These are phyloP conservation scores for Acromyrmex heyeri DNA, from an alignment of 1,140 invertebrate species.

Conservation along the genomic window DNA sequence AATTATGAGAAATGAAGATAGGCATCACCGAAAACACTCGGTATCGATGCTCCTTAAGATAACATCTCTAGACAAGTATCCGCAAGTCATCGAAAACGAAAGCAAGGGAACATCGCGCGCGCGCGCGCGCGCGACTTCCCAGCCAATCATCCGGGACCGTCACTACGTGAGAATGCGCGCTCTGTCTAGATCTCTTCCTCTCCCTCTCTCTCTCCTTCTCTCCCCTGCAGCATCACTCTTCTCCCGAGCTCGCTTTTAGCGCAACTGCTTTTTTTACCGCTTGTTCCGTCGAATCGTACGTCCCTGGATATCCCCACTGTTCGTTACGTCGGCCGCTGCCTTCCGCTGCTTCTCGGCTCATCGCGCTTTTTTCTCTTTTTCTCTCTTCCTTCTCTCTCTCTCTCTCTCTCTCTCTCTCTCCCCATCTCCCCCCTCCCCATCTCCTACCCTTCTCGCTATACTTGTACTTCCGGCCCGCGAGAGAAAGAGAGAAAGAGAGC, in stretches of 20 bases:
- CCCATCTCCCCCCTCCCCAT: conserved; percentile 4
- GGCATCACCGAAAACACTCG: not conserved
- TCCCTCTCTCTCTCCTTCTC: conserved; percentile 11
- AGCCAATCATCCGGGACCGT: conserved; percentile 62
- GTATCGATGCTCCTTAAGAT: not conserved
- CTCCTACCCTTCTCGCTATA: conserved; percentile 72
- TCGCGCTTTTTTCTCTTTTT: conserved; percentile 71
- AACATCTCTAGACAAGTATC: conserved; percentile 1
- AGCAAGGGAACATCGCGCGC: conserved; percentile 6
- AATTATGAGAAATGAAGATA: not conserved
- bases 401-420: conserved; percentile 65
- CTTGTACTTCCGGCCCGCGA: conserved; percentile 82
- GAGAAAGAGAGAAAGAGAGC: conserved; percentile 23
- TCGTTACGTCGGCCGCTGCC: conserved; percentile 47
- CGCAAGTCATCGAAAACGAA: conserved; percentile 41
- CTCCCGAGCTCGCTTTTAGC: conserved; percentile 64
- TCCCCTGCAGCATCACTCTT: conserved; percentile 41
- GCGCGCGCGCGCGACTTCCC: conserved; percentile 51
- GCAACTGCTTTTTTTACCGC: conserved; percentile 64
- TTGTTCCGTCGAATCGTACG: conserved; percentile 67
- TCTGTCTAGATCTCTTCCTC: conserved; percentile 13
- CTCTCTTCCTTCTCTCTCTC: conserved; percentile 78
- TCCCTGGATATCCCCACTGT: conserved; percentile 76
- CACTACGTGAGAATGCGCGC: conserved; percentile 71
- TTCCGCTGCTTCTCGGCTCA: conserved; percentile 79